Percentiles rank a stretch among this genome's conserved stretches.
Evolutionary conservation across 2,113 vertebrate species (phyloP).

Genomic region (Mustela lutreola): DNA sequence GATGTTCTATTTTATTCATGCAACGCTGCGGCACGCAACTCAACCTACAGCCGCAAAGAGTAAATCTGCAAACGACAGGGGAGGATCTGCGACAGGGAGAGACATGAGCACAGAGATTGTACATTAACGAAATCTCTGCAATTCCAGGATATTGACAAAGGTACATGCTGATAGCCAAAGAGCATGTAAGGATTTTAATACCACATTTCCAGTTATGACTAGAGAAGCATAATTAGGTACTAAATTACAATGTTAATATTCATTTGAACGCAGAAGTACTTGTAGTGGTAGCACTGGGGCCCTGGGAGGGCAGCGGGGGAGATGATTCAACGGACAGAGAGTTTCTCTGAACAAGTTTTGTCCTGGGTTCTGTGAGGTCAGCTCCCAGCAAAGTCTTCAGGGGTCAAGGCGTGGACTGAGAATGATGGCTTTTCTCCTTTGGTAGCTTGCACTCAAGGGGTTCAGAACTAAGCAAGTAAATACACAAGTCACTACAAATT

Average conservation of each 20-base stretch:
- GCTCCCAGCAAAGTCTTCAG: slow-evolving; percentile 65
- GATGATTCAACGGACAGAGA: slow-evolving; percentile 84
- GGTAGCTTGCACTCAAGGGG: neutral
- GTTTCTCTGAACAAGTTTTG: slow-evolving; percentile 84
- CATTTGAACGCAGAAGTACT: slow-evolving; percentile 89
- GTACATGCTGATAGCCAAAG: slow-evolving; percentile 69
- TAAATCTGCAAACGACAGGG: neutral
- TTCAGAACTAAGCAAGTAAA: neutral
- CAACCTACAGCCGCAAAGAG: neutral
- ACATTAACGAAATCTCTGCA: slow-evolving; percentile 65
- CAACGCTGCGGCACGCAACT: too few species aligned
- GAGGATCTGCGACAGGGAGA: neutral
- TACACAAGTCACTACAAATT: neutral
- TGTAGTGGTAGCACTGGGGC: slow-evolving; percentile 82
- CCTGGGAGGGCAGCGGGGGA: slow-evolving; percentile 85
- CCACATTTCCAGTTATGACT: slow-evolving; percentile 88
- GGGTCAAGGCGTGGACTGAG: neutral
- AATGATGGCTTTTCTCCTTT: neutral
- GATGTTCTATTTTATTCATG: neutral
- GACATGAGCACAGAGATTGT: neutral
- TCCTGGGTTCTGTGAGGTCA: slow-evolving; percentile 69
- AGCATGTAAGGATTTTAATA: slow-evolving; percentile 84
- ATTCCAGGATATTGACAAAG: slow-evolving; percentile 67
- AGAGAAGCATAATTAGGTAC: slow-evolving; percentile 90
- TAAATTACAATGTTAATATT: slow-evolving; percentile 92